phyloP scores from a whole-genome alignment of 2,113 vertebrate genomes.

The Neopipo cinnamomea region DNA sequence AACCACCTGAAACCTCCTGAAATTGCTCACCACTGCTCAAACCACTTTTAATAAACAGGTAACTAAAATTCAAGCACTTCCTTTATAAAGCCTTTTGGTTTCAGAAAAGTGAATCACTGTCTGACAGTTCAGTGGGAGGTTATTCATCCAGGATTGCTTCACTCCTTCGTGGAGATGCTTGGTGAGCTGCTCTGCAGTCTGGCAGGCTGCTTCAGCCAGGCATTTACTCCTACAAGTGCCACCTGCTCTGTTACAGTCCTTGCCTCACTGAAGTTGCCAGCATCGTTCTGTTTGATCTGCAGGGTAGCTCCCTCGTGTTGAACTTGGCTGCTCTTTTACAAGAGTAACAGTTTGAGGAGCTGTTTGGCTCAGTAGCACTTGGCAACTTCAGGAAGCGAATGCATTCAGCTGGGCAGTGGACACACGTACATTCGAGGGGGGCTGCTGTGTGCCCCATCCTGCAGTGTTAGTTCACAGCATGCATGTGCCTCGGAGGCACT shows the following conservation, averaged over 20 bases:
- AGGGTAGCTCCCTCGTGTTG: neutral
- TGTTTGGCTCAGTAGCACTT: neutral
- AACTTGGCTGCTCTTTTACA: neutral
- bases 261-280: neutral
- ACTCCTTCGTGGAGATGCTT: rapidly evolving
- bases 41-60: neutral
- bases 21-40: neutral
- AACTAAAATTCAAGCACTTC: neutral
- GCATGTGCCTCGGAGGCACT: rapidly evolving
- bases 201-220: neutral
- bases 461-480: rapidly evolving
- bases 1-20: neutral
- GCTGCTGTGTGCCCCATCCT: neutral
- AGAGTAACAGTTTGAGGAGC: neutral
- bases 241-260: neutral
- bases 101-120: neutral
- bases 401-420: rapidly evolving
- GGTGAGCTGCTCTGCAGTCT: rapidly evolving
- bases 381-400: rapidly evolving
- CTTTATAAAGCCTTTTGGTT: neutral
- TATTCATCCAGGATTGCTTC: neutral
- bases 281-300: neutral
- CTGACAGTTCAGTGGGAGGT: rapidly evolving
- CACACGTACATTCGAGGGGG: rapidly evolving
- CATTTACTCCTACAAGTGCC: neutral